phyloP scores from a whole-genome alignment of 2,888 invertebrate species.

The Helobdella robusta region DNA sequence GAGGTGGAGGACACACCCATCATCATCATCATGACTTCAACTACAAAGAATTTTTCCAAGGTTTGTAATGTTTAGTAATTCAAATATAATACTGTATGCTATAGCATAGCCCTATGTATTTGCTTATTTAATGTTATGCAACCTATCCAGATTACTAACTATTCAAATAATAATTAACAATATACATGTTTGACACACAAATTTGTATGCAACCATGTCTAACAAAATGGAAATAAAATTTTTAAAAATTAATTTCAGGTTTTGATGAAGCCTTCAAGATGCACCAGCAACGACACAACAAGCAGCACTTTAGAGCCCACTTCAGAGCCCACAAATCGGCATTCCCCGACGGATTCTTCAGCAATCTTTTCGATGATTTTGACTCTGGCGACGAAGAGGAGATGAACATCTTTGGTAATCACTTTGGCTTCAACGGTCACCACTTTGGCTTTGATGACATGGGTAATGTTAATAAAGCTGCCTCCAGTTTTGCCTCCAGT shows the following conservation, averaged over 20 bases:
- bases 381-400: slow-evolving; percentile 31
- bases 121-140: too few relatives aligned
- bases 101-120: too few relatives aligned
- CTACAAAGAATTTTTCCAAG: slow-evolving; percentile 46
- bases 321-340: slow-evolving; percentile 34
- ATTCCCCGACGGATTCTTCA: slow-evolving; percentile 39
- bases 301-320: slow-evolving; percentile 34
- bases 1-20: slow-evolving; percentile 36
- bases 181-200: too few relatives aligned
- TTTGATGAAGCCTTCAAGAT: slow-evolving; percentile 36
- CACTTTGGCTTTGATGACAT: not conserved
- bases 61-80: too few relatives aligned
- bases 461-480: too few relatives aligned
- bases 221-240: too few relatives aligned
- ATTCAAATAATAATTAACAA: too few relatives aligned
- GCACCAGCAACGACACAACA: slow-evolving; percentile 35
- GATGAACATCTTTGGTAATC: not conserved
- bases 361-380: slow-evolving; percentile 44
- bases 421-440: not conserved
- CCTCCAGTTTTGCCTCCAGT: too few relatives aligned
- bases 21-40: slow-evolving; percentile 46
- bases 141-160: too few relatives aligned
- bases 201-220: too few relatives aligned
- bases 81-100: too few relatives aligned
- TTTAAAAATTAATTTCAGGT: too few relatives aligned